A percentile compares a stretch with the other conserved stretches of the same genome.
Conservation (phyloP, 2,888 invertebrate genomes). For the Pachymerium ferrugineum region DNA sequence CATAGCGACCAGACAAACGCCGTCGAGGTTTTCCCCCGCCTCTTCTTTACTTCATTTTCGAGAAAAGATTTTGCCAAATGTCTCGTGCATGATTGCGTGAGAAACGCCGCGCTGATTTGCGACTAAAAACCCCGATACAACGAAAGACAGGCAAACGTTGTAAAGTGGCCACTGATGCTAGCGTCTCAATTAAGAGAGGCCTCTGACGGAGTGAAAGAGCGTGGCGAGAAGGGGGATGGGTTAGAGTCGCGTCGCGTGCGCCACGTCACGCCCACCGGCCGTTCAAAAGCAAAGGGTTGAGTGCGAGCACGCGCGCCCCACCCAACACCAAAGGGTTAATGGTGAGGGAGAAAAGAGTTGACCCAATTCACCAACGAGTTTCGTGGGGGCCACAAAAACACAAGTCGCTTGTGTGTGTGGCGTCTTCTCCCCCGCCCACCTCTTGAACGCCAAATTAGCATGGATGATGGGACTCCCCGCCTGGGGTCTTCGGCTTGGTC, state of each 20-base stretch:
- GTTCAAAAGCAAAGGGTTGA: conserved; percentile 18
- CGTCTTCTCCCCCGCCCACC: conserved; percentile 21
- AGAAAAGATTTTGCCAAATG: conserved; percentile 21
- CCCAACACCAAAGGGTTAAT: conserved; percentile 18
- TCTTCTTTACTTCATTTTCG: conserved; percentile 21
- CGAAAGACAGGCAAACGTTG: neutral
- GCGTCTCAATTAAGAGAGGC: conserved; percentile 5
- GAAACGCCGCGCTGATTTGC: conserved; percentile 18
- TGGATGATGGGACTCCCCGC: neutral
- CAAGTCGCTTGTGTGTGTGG: conserved; percentile 15
- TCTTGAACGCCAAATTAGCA: conserved; percentile 21
- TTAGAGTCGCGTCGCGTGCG: conserved; percentile 1
- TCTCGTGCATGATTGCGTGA: conserved; percentile 21
- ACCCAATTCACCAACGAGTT: conserved; percentile 16
- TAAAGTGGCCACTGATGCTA: neutral
- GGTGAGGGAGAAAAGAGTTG: conserved; percentile 8
- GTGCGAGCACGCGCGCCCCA: conserved; percentile 15
- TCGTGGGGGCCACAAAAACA: conserved; percentile 10
- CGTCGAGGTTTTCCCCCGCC: conserved; percentile 21
- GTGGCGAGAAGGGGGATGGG: neutral
- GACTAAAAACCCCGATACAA: neutral
- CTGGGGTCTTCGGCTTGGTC: conserved; percentile 14
- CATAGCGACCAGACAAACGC: conserved; percentile 14
- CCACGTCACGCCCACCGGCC: conserved; percentile 18
- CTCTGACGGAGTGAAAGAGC: neutral